These are phyloP conservation scores for Momotus momota DNA, from an alignment of 2,797 vertebrate genomes.

Conservation along the genomic window DNA sequence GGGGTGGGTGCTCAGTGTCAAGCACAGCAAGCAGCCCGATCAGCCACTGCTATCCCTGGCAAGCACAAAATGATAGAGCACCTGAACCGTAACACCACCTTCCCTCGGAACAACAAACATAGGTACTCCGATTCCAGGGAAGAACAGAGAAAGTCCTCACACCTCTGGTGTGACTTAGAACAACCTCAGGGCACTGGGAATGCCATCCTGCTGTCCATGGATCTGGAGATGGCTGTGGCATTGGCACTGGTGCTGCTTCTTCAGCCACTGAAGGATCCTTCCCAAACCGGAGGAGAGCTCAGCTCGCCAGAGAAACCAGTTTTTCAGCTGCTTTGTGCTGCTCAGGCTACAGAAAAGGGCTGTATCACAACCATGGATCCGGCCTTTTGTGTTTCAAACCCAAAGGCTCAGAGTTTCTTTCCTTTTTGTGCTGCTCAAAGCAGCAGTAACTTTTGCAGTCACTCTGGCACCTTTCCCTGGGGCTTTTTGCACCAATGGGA, in stretches of 20 bases:
- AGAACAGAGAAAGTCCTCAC: not conserved
- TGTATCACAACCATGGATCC: not conserved
- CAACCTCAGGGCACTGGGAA: not conserved
- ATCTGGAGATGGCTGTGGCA: not conserved
- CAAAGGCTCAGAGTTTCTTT: not conserved
- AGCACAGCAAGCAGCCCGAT: fast-evolving
- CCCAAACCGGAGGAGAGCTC: not conserved
- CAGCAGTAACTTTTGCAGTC: not conserved
- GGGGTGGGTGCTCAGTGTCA: not conserved
- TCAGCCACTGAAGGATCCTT: fast-evolving
- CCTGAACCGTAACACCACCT: not conserved
- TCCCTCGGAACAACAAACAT: fast-evolving
- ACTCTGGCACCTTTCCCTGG: not conserved
- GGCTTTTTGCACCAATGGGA: not conserved
- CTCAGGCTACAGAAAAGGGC: not conserved
- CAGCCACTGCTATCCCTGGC: not conserved
- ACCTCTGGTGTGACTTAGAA: not conserved
- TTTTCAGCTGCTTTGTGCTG: not conserved
- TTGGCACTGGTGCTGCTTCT: not conserved
- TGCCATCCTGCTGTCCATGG: fast-evolving
- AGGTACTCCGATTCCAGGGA: fast-evolving
- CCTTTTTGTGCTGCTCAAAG: not conserved
- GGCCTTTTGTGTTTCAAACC: not conserved
- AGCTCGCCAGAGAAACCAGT: not conserved
- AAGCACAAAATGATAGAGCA: not conserved